Conservation (phyloP, 92 coral and sea anemone genomes). For the Anthopleura xanthogrammica region DNA sequence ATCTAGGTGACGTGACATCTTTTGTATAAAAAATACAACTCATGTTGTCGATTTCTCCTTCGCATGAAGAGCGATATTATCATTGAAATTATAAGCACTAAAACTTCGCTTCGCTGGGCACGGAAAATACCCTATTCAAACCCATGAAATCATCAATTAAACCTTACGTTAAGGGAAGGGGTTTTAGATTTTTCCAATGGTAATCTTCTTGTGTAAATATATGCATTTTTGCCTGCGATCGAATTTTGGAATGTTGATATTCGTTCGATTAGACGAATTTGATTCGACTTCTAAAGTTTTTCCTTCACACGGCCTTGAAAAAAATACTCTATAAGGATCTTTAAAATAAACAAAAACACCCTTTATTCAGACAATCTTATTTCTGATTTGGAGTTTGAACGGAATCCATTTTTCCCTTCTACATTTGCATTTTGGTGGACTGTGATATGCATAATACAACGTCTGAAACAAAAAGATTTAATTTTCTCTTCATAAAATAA, state of each 20-base stretch:
- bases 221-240: neutral
- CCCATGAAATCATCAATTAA: neutral
- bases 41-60: neutral
- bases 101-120: slow-evolving; percentile 9
- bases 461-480: neutral
- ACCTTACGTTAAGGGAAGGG: neutral
- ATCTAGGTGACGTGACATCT: neutral
- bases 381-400: neutral
- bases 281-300: neutral
- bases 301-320: neutral
- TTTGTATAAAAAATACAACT: neutral
- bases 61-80: neutral
- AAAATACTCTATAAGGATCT: neutral
- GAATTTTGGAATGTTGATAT: slow-evolving; percentile 21
- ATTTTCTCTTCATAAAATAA: neutral
- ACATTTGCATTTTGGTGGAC: neutral
- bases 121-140: neutral
- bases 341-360: neutral
- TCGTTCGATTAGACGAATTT: neutral
- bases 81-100: neutral
- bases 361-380: neutral
- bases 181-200: neutral
- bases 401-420: neutral
- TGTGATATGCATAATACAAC: slow-evolving; percentile 3
- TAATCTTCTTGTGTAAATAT: slow-evolving; percentile 5